Conservation (phyloP, 2,113 vertebrate species). For the Mugil cephalus region DNA sequence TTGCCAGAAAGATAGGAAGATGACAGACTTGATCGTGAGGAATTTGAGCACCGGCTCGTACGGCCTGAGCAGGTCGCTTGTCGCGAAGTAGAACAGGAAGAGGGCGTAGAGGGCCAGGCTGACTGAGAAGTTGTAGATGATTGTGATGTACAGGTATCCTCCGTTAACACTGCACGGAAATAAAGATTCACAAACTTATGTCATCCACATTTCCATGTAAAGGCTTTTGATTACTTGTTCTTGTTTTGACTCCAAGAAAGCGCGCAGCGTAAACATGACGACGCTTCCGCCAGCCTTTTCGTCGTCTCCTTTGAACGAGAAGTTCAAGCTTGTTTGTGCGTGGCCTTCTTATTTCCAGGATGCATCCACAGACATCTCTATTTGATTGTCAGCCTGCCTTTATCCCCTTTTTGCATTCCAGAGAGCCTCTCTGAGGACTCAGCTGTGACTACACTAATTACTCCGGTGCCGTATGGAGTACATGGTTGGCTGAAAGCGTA, state of each 20-base stretch:
- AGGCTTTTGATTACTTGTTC: neutral
- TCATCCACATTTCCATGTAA: too few species aligned
- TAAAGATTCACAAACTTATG: neutral
- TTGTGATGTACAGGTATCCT: slow-evolving; percentile 95
- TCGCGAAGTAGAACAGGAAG: slow-evolving; percentile 95
- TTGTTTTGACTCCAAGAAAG: too few species aligned
- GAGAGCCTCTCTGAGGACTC: slow-evolving; percentile 54
- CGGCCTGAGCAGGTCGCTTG: slow-evolving; percentile 91
- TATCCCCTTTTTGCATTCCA: slow-evolving; percentile 44
- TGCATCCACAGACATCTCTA: slow-evolving; percentile 30
- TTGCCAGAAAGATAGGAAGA: slow-evolving; percentile 99
- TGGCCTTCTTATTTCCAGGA: slow-evolving; percentile 14
- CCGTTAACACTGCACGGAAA: slow-evolving; percentile 86
- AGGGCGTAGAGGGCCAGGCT: slow-evolving; percentile 94
- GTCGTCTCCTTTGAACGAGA: slow-evolving; percentile 6
- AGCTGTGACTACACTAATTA: slow-evolving; percentile 71
- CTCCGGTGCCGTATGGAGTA: slow-evolving; percentile 47
- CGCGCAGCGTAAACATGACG: neutral
- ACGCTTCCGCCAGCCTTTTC: neutral
- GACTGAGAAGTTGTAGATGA: slow-evolving; percentile 95
- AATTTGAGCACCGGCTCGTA: slow-evolving; percentile 96
- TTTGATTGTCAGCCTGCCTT: slow-evolving; percentile 46
- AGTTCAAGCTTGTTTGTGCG: slow-evolving; percentile 6
- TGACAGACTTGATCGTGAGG: slow-evolving; percentile 96
- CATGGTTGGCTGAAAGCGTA: slow-evolving; percentile 55